phyloP scores from a whole-genome alignment of 2,113 vertebrate species.

The Callospermophilus lateralis region DNA sequence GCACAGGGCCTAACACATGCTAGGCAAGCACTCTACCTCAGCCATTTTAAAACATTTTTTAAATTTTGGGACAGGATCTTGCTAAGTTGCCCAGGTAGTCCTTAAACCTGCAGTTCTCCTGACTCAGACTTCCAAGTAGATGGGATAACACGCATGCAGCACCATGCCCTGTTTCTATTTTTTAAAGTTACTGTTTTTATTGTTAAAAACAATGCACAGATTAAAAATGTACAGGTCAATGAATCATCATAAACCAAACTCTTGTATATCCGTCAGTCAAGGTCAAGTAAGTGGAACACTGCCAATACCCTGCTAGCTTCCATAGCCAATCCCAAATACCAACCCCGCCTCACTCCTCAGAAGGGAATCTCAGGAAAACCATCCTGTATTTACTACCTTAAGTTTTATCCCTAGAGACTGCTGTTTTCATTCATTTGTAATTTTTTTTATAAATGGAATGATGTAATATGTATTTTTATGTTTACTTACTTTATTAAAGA shows the following conservation, averaged over 20 bases:
- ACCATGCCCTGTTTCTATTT: neutral
- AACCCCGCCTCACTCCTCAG: neutral
- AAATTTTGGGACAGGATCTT: neutral
- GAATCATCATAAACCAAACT: neutral
- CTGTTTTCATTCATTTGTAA: neutral
- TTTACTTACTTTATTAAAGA: neutral
- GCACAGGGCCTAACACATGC: neutral
- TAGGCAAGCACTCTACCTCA: neutral
- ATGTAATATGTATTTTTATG: neutral
- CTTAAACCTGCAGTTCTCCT: neutral
- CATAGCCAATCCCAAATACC: fast-evolving
- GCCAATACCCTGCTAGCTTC: no score
- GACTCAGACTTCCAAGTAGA: neutral
- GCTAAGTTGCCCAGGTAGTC: neutral
- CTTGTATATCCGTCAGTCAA: neutral
- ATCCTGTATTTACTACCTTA: neutral
- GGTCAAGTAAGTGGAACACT: neutral
- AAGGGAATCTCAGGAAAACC: neutral
- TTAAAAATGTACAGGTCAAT: neutral
- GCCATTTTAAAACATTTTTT: neutral
- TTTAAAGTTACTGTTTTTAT: neutral
- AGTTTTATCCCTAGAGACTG: neutral
- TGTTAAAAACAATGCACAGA: neutral
- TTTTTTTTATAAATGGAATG: neutral
- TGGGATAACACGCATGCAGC: neutral